Conservation (phyloP, 2,113 vertebrate genomes). For the Merops nubicus region DNA sequence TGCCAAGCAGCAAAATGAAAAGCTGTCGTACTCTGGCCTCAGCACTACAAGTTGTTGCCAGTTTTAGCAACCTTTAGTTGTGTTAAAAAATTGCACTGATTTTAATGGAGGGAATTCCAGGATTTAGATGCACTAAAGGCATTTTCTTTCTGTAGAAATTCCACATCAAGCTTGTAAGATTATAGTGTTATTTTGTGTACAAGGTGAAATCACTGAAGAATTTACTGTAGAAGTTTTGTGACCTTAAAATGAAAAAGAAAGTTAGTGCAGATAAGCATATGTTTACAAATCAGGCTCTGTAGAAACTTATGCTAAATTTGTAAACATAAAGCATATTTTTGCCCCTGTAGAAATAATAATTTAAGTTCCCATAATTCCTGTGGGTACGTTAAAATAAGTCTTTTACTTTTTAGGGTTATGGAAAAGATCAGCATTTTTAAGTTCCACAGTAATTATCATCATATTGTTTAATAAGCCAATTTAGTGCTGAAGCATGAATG, state of each 20-base stretch:
- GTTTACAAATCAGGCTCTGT: not conserved
- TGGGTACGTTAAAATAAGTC: not conserved
- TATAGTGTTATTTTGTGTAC: not conserved
- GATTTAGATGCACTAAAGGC: not conserved
- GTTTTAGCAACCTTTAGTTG: not conserved
- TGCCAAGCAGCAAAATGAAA: not conserved
- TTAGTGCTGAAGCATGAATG: not conserved
- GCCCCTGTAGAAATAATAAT: not conserved
- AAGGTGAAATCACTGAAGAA: not conserved
- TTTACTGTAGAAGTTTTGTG: not conserved
- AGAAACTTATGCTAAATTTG: not conserved
- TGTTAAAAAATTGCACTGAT: not conserved
- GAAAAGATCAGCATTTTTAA: not conserved
- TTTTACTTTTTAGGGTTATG: not conserved
- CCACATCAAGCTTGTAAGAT: not conserved
- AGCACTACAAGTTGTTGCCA: not conserved
- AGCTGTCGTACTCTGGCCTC: not conserved
- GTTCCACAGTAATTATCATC: not conserved
- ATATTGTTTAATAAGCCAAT: conserved; percentile 17
- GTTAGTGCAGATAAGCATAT: not conserved
- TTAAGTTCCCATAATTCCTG: not conserved
- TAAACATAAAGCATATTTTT: not conserved
- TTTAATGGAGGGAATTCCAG: not conserved
- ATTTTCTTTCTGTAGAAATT: not conserved
- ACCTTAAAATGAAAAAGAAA: not conserved